Base-by-base conservation (phyloP, 1,140 invertebrate genomes). In the Riptortus pedestris region DNA sequence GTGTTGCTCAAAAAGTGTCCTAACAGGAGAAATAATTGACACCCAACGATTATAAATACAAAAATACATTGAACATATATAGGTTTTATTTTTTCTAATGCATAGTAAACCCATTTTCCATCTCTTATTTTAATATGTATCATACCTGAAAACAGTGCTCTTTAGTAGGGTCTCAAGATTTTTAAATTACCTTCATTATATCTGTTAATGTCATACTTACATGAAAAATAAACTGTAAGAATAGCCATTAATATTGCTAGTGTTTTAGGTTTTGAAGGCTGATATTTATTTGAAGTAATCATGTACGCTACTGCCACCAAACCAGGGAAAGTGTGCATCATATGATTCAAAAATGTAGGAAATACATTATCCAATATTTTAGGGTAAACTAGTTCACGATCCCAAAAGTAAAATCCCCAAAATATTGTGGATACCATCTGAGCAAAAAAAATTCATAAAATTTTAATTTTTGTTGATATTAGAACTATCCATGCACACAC, bases 311-410 rank as follows among this genome's bases (percentile, higher is more conserved):
- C n/a, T 16, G 48, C 20, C 16, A 26, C 4, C 4, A 45, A 51
- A 24, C 55, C 27, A 0, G 62, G 62, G 9, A 28, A n/a, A 9
- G 62, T 63, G 20, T 63, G 62, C n/a, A 52, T 24, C 18, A 28
- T 20, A 28, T 63, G 62, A 29, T 63, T 52, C n/a, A 63, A 11
- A 45, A 27, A 57, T 22, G 52, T 28, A 12, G 62, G 62, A 16
- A 57, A 24, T 2, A 63, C 38, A 0, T 63, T 51, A 43, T 63
- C 48, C 28, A 63, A 11, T 24, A 57, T 18, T 18, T 1, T 12
- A 16, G 62, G 62, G 47, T 63, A 63, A 20, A 63, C 57, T 5
- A 28, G 16, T 33, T 63, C 62, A 38, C 52, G 12, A 38, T 63
- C 14, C 2, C 7, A 57, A 31, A 28, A 48, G 31, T 63, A 63